These are phyloP conservation scores for Takifugu bimaculatus DNA, from an alignment of 2,113 vertebrate genomes.

Conservation along the genomic window DNA sequence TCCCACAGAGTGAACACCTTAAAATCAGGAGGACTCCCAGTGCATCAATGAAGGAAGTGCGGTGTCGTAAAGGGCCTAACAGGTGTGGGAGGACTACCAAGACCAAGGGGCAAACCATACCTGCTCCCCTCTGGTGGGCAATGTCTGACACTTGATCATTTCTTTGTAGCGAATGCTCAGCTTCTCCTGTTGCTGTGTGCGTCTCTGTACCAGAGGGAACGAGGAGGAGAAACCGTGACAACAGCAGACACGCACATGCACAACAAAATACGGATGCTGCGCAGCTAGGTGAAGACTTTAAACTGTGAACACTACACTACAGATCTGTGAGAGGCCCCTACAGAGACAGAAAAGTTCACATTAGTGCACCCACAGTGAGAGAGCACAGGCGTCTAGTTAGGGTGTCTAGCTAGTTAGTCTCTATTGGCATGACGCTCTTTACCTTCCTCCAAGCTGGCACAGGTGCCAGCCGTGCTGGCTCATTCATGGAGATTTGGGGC, in stretches of 20 bases:
- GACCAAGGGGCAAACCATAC: slow-evolving; percentile 45
- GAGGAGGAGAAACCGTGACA: slow-evolving; percentile 19
- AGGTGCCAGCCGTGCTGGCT: slow-evolving; percentile 77
- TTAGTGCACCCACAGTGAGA: not conserved
- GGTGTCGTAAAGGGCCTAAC: too few species aligned
- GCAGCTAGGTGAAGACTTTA: not conserved
- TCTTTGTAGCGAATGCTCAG: slow-evolving; percentile 77
- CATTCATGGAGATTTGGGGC: slow-evolving; percentile 71
- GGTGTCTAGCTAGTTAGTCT: slow-evolving; percentile 26
- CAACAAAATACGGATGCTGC: not conserved
- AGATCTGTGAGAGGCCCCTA: slow-evolving; percentile 2
- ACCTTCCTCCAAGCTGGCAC: slow-evolving; percentile 96
- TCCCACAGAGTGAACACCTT: too few species aligned
- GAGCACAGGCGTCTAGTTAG: slow-evolving; percentile 16
- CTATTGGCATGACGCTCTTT: slow-evolving; percentile 61
- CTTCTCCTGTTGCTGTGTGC: slow-evolving; percentile 75
- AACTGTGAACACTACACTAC: not conserved
- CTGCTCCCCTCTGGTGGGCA: slow-evolving; percentile 66
- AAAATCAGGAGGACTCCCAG: too few species aligned
- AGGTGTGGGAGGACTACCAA: slow-evolving; percentile 19
- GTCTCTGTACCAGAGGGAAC: slow-evolving; percentile 53
- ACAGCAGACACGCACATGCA: not conserved
- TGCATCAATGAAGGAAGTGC: too few species aligned
- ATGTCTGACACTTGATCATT: slow-evolving; percentile 70
- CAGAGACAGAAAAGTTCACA: not conserved